Conservation (phyloP, 2,113 vertebrate genomes). For the Neofelis nebulosa region DNA sequence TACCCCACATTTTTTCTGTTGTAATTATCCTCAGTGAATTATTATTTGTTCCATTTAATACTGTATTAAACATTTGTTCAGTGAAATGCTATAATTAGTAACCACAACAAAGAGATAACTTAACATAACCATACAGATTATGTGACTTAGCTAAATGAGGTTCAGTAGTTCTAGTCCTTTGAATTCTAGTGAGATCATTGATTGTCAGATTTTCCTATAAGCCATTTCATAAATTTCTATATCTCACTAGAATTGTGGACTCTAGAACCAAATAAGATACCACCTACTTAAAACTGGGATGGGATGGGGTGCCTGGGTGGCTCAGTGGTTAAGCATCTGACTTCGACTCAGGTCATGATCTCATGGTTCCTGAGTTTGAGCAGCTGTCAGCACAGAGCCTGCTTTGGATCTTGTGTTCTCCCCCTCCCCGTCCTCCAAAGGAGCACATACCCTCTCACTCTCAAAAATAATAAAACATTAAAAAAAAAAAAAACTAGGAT, state of each 20-base stretch:
- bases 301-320: not conserved
- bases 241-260: not conserved
- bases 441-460: no score
- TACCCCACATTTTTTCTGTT: not conserved
- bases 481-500: not conserved
- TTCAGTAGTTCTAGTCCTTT: not conserved
- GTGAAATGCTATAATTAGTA: not conserved
- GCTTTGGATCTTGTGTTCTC: no score
- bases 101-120: not conserved
- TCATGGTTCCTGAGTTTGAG: no score
- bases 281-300: not conserved
- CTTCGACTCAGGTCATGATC: no score
- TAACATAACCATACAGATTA: not conserved
- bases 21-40: not conserved
- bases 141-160: not conserved
- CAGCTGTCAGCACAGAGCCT: no score
- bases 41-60: not conserved
- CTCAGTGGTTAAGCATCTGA: no score
- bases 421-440: no score
- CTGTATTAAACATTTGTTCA: conserved; percentile 6
- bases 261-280: not conserved
- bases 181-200: not conserved
- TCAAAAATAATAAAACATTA: no score
- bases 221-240: not conserved
- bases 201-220: not conserved